Evolutionary conservation across 2,888 invertebrate genomes (phyloP).

Genomic region (Trichogramma evanescens): DNA sequence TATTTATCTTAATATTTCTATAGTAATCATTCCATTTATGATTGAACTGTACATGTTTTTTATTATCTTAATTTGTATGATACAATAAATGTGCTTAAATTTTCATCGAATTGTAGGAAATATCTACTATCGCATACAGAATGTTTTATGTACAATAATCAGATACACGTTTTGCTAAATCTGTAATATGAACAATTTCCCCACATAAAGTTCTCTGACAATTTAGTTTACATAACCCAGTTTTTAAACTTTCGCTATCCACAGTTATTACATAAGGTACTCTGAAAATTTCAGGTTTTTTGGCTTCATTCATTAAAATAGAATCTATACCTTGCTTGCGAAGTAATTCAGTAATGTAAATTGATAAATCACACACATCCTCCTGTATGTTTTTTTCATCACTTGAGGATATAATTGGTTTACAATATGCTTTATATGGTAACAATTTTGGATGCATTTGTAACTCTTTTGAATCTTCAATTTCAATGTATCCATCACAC

Average conservation of each 20-base stretch:
- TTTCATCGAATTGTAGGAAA: conserved; percentile 23
- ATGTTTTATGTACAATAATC: conserved; percentile 4
- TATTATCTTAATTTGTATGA: not conserved
- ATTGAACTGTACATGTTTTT: not conserved
- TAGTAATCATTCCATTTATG: conserved; percentile 3
- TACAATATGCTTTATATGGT: conserved; percentile 69
- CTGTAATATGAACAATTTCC: conserved; percentile 39
- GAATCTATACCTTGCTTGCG: conserved; percentile 41
- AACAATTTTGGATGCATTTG: conserved; percentile 65
- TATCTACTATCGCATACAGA: conserved; percentile 14
- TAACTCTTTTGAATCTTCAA: conserved; percentile 46
- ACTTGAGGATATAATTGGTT: conserved; percentile 46
- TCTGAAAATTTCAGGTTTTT: conserved; percentile 42
- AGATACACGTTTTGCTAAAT: conserved; percentile 33
- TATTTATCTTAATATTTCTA: conserved; percentile 8
- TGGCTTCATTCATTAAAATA: conserved; percentile 30
- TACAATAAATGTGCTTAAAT: not conserved
- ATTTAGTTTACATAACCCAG: conserved; percentile 60
- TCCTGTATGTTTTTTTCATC: conserved; percentile 32
- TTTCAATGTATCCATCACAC: conserved; percentile 35
- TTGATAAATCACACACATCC: conserved; percentile 53
- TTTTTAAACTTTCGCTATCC: conserved; percentile 59
- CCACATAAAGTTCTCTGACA: conserved; percentile 50
- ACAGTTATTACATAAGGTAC: conserved; percentile 69
- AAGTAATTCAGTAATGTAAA: conserved; percentile 53